Percentiles rank a stretch among this genome's conserved stretches.
phyloP scores from a whole-genome alignment of 1,140 invertebrate genomes.

The Neodiprion virginianus region DNA sequence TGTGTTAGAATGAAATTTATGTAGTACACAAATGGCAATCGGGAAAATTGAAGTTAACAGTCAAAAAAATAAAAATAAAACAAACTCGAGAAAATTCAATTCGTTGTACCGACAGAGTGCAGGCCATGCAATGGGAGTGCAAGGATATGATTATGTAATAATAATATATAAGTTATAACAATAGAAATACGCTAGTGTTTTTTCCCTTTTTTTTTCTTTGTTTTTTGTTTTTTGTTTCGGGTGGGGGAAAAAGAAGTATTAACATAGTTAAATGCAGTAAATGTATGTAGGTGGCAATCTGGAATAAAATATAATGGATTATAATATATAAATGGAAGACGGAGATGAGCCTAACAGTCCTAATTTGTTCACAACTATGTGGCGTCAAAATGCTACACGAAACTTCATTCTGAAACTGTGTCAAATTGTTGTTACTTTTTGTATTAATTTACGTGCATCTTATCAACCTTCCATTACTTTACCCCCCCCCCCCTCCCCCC shows the following conservation, averaged over 20 bases:
- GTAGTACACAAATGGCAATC: no score
- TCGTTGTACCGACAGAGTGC: slow-evolving; percentile 35
- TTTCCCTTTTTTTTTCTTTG: neutral
- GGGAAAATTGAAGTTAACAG: neutral
- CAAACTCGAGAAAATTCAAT: neutral
- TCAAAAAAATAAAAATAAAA: neutral
- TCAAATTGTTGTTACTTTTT: neutral
- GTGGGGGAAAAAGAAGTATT: neutral
- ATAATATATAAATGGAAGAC: slow-evolving; percentile 47
- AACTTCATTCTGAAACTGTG: no score
- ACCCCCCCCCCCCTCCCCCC: neutral
- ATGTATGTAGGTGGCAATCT: slow-evolving; percentile 54
- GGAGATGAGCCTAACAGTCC: slow-evolving; percentile 16
- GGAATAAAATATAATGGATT: slow-evolving; percentile 62
- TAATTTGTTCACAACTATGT: no score
- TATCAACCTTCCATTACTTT: neutral
- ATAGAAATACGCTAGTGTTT: neutral
- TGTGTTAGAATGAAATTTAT: no score
- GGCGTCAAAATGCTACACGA: no score
- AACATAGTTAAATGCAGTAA: slow-evolving; percentile 45
- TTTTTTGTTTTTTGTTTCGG: neutral
- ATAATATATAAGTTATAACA: slow-evolving; percentile 16
- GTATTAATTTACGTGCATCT: neutral
- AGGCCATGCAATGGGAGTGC: slow-evolving; percentile 42
- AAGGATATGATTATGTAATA: slow-evolving; percentile 33